These are phyloP conservation scores for Rapana venosa DNA, from an alignment of 2,888 invertebrate species.

Conservation along the genomic window DNA sequence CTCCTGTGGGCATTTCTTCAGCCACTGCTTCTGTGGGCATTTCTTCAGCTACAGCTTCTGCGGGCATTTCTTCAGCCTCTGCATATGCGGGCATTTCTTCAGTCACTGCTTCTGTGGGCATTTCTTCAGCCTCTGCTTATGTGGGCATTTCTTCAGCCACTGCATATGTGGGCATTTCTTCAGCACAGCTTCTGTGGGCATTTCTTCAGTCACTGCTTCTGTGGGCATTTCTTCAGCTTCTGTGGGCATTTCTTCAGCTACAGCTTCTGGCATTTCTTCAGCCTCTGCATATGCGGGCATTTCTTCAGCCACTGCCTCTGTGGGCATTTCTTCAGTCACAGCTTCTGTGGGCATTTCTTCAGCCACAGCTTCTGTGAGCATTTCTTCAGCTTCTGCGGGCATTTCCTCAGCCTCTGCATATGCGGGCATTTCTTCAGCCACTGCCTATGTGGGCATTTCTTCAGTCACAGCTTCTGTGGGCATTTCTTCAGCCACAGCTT, in stretches of 20 bases:
- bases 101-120: neutral
- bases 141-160: neutral
- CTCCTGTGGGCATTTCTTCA: neutral
- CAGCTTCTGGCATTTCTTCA: neutral
- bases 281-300: slow-evolving; percentile 5
- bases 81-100: slow-evolving; percentile 1
- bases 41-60: neutral
- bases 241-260: neutral
- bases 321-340: neutral
- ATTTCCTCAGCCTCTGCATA: neutral
- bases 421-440: neutral
- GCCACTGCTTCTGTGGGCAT: neutral
- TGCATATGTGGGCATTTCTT: slow-evolving; percentile 16
- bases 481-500: neutral
- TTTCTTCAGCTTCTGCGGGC: neutral
- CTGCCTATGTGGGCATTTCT: neutral
- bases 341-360: neutral
- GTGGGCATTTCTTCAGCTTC: neutral
- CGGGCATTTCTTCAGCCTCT: neutral
- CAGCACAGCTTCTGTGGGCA: neutral
- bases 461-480: neutral
- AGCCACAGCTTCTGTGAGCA: neutral
- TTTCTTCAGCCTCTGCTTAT: slow-evolving; percentile 7
- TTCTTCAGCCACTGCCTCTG: neutral
- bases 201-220: neutral